Percentiles rank a stretch among this genome's conserved stretches.
phyloP scores from a whole-genome alignment of 2,797 vertebrate genomes.

The Brachyrhaphis roseni region DNA sequence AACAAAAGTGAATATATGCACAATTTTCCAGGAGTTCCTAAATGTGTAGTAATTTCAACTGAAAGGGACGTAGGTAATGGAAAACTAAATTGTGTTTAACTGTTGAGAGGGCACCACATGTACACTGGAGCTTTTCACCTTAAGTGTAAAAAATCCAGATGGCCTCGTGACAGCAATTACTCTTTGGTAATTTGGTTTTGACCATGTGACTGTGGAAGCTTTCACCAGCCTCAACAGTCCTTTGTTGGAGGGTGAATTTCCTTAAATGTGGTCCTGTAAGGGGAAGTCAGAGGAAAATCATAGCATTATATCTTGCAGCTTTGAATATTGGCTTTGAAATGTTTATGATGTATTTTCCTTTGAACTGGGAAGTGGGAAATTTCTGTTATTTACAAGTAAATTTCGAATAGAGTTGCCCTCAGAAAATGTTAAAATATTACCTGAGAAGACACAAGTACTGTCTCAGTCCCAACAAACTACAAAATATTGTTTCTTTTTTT shows the following conservation, averaged over 20 bases:
- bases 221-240: neutral
- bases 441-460: neutral
- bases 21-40: neutral
- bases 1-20: neutral
- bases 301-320: too few relatives aligned
- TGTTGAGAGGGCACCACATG: neutral
- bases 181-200: slow-evolving; percentile 7
- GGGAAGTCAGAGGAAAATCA: neutral
- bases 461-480: neutral
- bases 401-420: neutral
- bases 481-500: neutral
- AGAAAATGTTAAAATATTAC: neutral
- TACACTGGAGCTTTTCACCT: neutral
- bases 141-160: neutral
- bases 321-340: neutral
- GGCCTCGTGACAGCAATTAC: neutral
- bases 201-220: slow-evolving; percentile 15
- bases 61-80: neutral
- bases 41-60: neutral
- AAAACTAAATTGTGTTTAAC: neutral
- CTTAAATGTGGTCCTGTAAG: slow-evolving; percentile 2
- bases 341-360: neutral
- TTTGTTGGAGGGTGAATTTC: slow-evolving; percentile 12
- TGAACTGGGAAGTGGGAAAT: neutral
- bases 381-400: neutral